phyloP scores from a whole-genome alignment of 2,797 vertebrate species.

The Cirrhinus mrigala region DNA sequence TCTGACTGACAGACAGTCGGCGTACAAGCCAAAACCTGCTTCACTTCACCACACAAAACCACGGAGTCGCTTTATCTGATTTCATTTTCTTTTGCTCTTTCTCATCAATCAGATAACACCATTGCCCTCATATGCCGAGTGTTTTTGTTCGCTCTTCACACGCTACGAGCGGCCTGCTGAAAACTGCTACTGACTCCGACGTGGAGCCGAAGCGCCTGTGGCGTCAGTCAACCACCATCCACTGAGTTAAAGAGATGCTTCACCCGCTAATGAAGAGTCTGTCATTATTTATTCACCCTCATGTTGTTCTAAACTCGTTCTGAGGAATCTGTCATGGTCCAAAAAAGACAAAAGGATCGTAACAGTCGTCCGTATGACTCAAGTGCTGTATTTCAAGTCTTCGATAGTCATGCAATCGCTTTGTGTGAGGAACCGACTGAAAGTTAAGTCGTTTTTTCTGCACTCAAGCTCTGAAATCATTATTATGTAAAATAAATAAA shows the following conservation, averaged over 20 bases:
- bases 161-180: constrained; percentile 19
- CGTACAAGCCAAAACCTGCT: background rate
- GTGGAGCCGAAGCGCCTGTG: constrained; percentile 54
- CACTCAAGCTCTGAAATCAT: background rate
- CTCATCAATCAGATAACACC: constrained; percentile 55
- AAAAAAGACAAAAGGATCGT: background rate
- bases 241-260: background rate
- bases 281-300: background rate
- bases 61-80: background rate
- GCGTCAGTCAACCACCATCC: constrained; percentile 5
- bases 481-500: background rate
- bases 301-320: background rate
- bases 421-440: background rate
- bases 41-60: background rate
- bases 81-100: constrained; percentile 14
- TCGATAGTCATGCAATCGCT: background rate
- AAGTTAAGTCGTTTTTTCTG: background rate
- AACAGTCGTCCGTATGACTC: background rate
- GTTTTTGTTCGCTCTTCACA: background rate
- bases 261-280: background rate
- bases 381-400: background rate
- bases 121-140: constrained; percentile 45
- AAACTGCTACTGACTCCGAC: constrained; percentile 10
- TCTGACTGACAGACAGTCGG: background rate
- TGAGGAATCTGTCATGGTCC: background rate